Conservation (phyloP, 2,113 vertebrate genomes). For the Gulo gulo region DNA sequence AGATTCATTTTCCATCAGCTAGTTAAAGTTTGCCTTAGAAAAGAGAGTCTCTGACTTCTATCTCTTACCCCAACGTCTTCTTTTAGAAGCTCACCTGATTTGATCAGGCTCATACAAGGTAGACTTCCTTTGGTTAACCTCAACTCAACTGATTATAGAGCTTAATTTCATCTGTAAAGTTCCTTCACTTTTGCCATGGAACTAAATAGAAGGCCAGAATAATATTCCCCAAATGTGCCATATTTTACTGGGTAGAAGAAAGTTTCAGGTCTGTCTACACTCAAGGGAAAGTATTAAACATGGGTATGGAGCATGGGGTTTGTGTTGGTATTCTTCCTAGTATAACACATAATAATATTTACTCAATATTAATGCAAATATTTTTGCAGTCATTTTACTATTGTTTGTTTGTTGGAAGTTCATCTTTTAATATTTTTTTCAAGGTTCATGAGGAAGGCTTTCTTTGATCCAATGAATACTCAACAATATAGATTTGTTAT, state of each 20-base stretch:
- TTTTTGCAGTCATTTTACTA: neutral
- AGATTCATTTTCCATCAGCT: neutral
- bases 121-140: neutral
- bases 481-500: neutral
- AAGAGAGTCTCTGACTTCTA: neutral
- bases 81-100: neutral
- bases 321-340: neutral
- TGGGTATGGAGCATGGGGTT: rapidly evolving
- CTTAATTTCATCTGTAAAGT: neutral
- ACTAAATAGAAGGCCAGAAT: neutral
- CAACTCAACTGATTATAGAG: neutral
- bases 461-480: neutral
- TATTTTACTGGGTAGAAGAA: neutral
- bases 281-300: neutral
- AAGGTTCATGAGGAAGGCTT: neutral
- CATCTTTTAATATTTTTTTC: neutral
- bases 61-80: neutral
- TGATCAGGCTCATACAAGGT: neutral
- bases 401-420: neutral
- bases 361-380: neutral
- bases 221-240: neutral
- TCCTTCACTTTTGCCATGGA: neutral
- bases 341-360: neutral
- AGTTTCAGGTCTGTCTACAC: neutral
- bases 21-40: neutral